Evolutionary conservation across 2,113 vertebrate species (phyloP), one percentile per base, ranked within the genome.

Genomic region (Campylomormyrus numenius): DNA sequence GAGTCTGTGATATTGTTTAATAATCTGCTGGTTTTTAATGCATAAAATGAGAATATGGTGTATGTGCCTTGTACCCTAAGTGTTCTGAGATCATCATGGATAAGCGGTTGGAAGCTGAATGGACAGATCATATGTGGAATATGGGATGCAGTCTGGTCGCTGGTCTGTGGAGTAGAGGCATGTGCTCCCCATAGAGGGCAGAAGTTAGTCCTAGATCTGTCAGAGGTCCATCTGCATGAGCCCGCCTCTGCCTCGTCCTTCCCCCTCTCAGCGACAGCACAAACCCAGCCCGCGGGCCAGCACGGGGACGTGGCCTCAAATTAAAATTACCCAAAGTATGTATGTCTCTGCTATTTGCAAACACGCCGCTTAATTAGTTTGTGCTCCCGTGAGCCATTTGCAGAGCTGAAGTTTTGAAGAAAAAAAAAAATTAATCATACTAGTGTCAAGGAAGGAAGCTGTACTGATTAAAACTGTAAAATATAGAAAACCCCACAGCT

Each of bases 291-390:
- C 8, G 56, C 13, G 52, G 53, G 3, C 35, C 35, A 24, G 31
- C 87, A 8, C 5, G 0, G 39, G 56, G 56, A 45, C 17, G 35
- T 8, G 15, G 35, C 31, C 49, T 52, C 56, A 24, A n/a, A 90
- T 88, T 42, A 87, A 27, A 90, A n/a, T 42, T 80, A 88, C 62
- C 15, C 15, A 31, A 58, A 48, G 46, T 27, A 24, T 31, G 46
- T 24, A 86, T 66, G 87, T 58, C 62, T 77, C 21, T 2, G 27
- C 52, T 56, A 53, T 90, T 87, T 77, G 89, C 56, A 74, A 87
- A 90, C 62, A 90, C 1, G 7, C 46, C 10, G 85, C 66, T 88
- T 88, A 88, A 90, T 90, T 90, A 80, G 89, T 45, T 88, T 48
- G 24, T 77, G 70, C 49, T 86, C 85, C 85, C 62, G 17, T 45